phyloP scores from a whole-genome alignment of 2,113 vertebrate species.

The Theristicus caerulescens region DNA sequence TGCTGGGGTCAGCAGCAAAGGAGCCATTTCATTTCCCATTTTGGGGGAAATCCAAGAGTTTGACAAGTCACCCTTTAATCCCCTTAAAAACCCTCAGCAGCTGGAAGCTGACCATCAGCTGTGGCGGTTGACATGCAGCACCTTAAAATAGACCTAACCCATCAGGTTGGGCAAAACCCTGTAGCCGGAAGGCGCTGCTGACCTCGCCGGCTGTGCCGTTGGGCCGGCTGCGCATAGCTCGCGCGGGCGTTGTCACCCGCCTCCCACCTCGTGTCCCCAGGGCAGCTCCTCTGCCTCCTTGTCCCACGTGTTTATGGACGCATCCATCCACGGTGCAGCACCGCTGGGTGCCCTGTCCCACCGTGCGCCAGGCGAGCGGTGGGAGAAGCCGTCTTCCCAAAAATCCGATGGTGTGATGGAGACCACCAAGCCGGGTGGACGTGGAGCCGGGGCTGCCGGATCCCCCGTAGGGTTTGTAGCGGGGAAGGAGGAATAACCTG shows the following conservation, averaged over 20 bases:
- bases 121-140: background rate
- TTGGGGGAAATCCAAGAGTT: background rate
- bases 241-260: background rate
- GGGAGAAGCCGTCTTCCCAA: background rate
- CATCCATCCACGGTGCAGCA: rapidly evolving
- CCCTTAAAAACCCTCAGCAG: background rate
- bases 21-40: background rate
- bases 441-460: rapidly evolving
- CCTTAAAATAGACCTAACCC: background rate
- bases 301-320: rapidly evolving
- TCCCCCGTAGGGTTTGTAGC: background rate
- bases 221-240: background rate
- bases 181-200: rapidly evolving
- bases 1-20: background rate
- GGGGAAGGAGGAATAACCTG: background rate
- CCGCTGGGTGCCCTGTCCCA: background rate
- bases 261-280: rapidly evolving
- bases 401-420: rapidly evolving
- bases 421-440: rapidly evolving
- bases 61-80: background rate
- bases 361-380: rapidly evolving
- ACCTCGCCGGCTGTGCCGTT: background rate
- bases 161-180: background rate
- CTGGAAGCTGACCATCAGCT: background rate
- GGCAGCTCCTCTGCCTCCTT: background rate